Evolutionary conservation across 92 coral and sea anemone genomes (phyloP).

Genomic region (Zoanthus gigantus): DNA sequence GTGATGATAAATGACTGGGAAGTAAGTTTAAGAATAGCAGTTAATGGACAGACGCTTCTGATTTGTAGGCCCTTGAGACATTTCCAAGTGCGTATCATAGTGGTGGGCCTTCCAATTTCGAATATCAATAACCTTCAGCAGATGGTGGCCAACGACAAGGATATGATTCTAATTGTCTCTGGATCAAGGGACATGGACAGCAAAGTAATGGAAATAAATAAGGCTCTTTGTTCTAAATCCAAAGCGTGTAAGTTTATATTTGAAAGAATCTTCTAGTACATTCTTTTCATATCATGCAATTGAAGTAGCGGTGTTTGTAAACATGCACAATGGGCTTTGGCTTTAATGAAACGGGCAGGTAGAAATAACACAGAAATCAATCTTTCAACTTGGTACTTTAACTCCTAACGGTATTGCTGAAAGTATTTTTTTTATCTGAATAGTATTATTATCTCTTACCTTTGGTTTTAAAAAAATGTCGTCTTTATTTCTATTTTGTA

Average conservation of each 20-base stretch:
- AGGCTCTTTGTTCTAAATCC: background rate
- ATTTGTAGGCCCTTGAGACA: background rate
- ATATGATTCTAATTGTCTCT: background rate
- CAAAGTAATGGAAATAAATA: background rate
- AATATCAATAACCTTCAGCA: background rate
- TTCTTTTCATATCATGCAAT: background rate
- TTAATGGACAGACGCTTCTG: background rate
- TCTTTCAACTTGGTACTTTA: too few relatives aligned
- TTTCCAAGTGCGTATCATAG: background rate
- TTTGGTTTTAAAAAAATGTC: too few relatives aligned
- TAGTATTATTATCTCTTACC: too few relatives aligned
- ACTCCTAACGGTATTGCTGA: too few relatives aligned
- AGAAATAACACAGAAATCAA: too few relatives aligned
- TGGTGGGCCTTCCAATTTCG: background rate
- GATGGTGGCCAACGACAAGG: background rate
- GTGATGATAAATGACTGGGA: too few relatives aligned
- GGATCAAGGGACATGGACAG: background rate
- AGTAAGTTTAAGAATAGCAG: too few relatives aligned
- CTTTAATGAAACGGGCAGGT: too few relatives aligned
- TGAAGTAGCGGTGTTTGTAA: background rate
- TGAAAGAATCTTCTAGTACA: background rate
- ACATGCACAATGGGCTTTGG: too few relatives aligned
- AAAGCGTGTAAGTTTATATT: conserved; percentile 24
- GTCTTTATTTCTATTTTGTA: too few relatives aligned
- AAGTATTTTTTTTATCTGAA: too few relatives aligned